Base-by-base conservation (phyloP, 2,113 vertebrate genomes). In the Phaethon lepturus region DNA sequence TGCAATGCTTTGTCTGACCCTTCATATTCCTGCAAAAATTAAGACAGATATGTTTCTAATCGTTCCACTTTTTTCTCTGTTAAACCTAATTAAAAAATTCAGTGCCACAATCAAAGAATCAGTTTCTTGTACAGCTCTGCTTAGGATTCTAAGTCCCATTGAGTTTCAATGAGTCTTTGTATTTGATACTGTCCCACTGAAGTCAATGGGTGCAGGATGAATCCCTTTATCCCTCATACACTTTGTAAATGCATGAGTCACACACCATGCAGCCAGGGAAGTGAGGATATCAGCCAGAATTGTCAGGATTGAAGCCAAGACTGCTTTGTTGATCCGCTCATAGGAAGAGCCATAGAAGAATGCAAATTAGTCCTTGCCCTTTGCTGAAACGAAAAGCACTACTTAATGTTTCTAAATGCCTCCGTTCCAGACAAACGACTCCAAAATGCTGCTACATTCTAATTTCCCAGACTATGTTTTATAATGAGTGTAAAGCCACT, bases 111-210 rank as follows among this genome's bases (percentile, higher is more conserved):
- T 24, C 17, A 89, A 96, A 95, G 60, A 96, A 91, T 93, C 81
- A 88, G 66, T 87, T 94, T 89, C 75, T 96, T 96, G 84, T 96
- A 88, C 66, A 93, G 66, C 66, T 60, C 90, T 95, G 14, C 47
- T 95, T 95, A 92, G 68, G 79, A 97, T 92, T 92, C 94, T 77
- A 78, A 94, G 76, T 90, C 64, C 86, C 44, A 28, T 4, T 71
- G 92, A 93, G 49, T 86, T 97, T 97, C 94, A 97, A 95, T 97
- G 88, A 95, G 52, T 71, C 94, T 96, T 94, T 97, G 86, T 97
- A 79, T 86, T 95, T 95, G 68, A 86, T 93, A 71, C 86, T 63
- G 86, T 94, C 76, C 88, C 56, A 72, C 63, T 95, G 85, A 88
- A 97, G 90, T 92, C 97, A 96, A 5, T 55, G 95, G 15, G 94